Base-by-base conservation (phyloP, 2,797 vertebrate species). In the Glyptemys insculpta region DNA sequence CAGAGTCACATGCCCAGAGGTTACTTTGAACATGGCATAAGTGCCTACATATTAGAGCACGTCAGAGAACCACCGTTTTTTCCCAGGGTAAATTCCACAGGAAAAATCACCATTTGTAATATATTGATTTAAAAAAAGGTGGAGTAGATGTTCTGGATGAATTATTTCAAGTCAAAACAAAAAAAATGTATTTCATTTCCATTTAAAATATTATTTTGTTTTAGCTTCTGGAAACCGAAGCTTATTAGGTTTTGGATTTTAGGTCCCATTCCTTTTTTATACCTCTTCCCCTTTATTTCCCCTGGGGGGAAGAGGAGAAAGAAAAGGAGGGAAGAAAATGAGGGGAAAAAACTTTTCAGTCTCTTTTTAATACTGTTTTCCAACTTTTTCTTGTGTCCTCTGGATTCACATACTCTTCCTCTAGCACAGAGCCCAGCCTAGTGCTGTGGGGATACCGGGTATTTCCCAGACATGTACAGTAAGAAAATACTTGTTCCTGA, bases 41-140 rank as follows among this genome's bases (percentile, higher is more conserved):
- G 85, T 0, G 1, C 52, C 12, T 53, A 74, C 8, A 65, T 90
- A 74, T 23, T 88, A 47, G 10, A 76, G 6, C 2, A 68, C 23
- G 34, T 34, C 31, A 34, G 62, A 65, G 62, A 65, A 65, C 34
- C 34, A n/a, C 5, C 5, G 2, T 65, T 18, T 62, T 23, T 31
- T 65, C 9, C 16, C 62, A 65, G 15, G 34, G 15, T 34, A 65
- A 65, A 34, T 62, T 34, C 31, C 15, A 34, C 31, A 83, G 79
- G 86, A 5, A 95, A 94, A 54, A 16, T 79, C 25, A 3, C 1
- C 1, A 6, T 25, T 86, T 34, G 31, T 52, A 89, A 86, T 74
- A 2, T 19, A n/a, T 68, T 74, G 8, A 52, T 41, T 1, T 2
- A 18, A 52, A 76, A 76, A 47, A 27, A 5, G 1, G 0, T 21